A percentile compares a stretch with the other conserved stretches of the same genome.
phyloP scores from a whole-genome alignment of 2,888 invertebrate species.

The Agrochola lychnidis region DNA sequence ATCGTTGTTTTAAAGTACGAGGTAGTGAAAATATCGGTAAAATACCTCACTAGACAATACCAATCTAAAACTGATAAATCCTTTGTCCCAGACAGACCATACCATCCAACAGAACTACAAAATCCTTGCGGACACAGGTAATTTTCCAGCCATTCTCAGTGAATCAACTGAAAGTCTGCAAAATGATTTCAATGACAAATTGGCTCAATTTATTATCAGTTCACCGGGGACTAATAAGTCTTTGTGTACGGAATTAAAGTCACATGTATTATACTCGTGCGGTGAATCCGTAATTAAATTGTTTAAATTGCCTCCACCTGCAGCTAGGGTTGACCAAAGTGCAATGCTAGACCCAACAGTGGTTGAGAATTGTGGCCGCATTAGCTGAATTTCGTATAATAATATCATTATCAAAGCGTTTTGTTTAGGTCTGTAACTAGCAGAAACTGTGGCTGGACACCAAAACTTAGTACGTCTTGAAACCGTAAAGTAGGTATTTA shows the following conservation, averaged over 20 bases:
- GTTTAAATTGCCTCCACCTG: constrained; percentile 51
- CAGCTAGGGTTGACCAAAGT: constrained; percentile 31
- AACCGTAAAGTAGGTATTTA: neutral
- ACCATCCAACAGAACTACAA: neutral
- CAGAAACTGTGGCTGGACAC: neutral
- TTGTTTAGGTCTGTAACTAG: neutral
- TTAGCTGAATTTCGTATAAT: neutral
- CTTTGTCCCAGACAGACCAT: too few relatives aligned
- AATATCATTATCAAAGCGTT: neutral
- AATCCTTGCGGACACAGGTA: neutral
- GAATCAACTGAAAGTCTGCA: constrained; percentile 31
- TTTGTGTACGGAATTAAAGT: constrained; percentile 53
- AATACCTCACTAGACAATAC: neutral
- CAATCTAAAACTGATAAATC: neutral
- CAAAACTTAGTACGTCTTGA: neutral
- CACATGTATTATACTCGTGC: constrained; percentile 51
- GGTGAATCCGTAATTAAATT: constrained; percentile 46
- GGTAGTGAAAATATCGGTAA: neutral
- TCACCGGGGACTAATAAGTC: constrained; percentile 62
- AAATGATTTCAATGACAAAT: constrained; percentile 52
- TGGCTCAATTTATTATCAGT: constrained; percentile 48
- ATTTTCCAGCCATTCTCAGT: constrained; percentile 10
- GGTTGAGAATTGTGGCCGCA: neutral
- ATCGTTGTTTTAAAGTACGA: neutral
- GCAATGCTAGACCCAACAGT: neutral